Base-by-base conservation (phyloP, 2,113 vertebrate species). In the Etheostoma cragini region DNA sequence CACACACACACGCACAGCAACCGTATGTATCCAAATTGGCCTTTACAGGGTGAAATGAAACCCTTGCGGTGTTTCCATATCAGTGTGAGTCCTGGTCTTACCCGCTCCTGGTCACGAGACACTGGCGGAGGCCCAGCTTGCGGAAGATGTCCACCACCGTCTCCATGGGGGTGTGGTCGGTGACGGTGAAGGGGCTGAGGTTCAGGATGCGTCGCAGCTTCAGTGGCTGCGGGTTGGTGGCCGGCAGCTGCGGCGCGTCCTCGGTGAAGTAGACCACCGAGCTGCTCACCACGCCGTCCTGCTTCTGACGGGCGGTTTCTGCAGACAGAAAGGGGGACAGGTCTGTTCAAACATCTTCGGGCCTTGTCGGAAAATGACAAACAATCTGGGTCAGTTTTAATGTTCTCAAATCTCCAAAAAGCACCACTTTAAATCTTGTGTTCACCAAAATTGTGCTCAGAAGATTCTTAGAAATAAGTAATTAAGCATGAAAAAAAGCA, bases 101-200 rank as follows among this genome's bases (percentile, higher is more conserved):
- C 98, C 98, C 98, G 72, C 98, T 99, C 79, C 97, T 95, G 24
- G 98, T 99, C 73, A 99, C 98, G 78, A 99, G 95, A 84, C 98
- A 99, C 93, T 99, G 98, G 0, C 98, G 95, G 22, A 99, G 97
- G 1, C 98, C 98, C 0, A 99, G 97, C 71, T 99, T 99, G 38
- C 98, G 94, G 93, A 99, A 99, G 89, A 99, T 99, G 88, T 99
- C 98, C 38, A 99, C 98, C 86, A 99, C 98, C 0, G 98, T 99
- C 93, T 99, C 98, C 98, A 99, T 99, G n/a, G 98, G 98, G 0
- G 98, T 99, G 92, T 99, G 98, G 93, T 99, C 98, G 0, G 98
- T 99, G 92, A 99, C 98, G 0, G 98, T 99, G 95, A 99, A 99
- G n/a, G 98, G 98, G 88, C 97, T 98, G 81, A 99, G 96, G 93